These are phyloP conservation scores for Egretta garzetta DNA, from an alignment of 2,113 vertebrate genomes.

Conservation along the genomic window DNA sequence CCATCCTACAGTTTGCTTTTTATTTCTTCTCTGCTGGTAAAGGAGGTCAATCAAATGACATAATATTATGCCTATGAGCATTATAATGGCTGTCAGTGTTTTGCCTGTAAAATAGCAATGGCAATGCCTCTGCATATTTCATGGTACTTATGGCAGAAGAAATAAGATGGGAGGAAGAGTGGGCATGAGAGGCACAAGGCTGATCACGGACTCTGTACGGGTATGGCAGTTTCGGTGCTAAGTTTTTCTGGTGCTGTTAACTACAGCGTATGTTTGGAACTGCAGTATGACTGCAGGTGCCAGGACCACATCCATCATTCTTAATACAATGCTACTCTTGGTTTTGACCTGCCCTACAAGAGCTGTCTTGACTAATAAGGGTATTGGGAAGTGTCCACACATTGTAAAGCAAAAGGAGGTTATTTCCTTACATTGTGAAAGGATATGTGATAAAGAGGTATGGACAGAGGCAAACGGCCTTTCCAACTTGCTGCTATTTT, in stretches of 20 bases:
- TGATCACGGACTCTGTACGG: neutral
- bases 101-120: neutral
- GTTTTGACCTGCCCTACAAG: neutral
- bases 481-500: neutral
- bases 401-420: neutral
- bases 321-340: neutral
- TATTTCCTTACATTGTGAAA: constrained; percentile 18
- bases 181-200: neutral
- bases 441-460: neutral
- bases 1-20: neutral
- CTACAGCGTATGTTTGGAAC: neutral
- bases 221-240: neutral
- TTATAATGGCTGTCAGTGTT: neutral
- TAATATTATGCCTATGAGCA: neutral
- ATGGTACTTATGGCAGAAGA: neutral
- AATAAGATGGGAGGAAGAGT: neutral
- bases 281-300: neutral
- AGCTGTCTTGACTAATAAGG: neutral
- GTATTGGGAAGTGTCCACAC: neutral
- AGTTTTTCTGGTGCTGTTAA: neutral
- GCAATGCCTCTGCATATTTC: neutral
- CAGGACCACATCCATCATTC: neutral
- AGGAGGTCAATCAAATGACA: neutral
- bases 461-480: neutral
- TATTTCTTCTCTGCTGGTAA: neutral